Base-by-base conservation (phyloP, 2,888 invertebrate genomes). In the Andrena trimmerana region DNA sequence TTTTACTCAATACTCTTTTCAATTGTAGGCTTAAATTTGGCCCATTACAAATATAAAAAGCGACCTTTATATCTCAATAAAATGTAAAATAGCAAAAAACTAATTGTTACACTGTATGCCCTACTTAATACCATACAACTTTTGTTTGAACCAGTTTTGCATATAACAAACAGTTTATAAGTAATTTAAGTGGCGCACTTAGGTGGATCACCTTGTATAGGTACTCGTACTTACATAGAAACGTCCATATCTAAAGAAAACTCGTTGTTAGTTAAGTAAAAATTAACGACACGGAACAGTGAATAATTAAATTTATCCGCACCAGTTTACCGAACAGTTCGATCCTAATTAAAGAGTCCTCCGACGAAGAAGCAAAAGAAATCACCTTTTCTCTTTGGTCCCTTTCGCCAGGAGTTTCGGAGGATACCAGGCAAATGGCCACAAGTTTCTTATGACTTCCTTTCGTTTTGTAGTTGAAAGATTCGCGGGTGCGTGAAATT, bases 231-330 rank as follows among this genome's bases (percentile, higher is more conserved):
- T 42, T 42, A 16, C 5, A 16, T 16, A 2, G 0, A 52, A 7
- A 57, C 8, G 13, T 10, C 5, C 2, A 24, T 5, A 33, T 48
- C 48, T 16, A 20, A 73, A 69, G 57, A 48, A 52, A 66, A 50
- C 52, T 62, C 1, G 31, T 10, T 33, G 52, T 10, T 31, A 54
- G 31, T 54, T 57, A 68, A 77, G 72, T 48, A 36, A 57, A 36
- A 83, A 73, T 66, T 80, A 71, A 16, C 52, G 77, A 52, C 63
- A 62, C 62, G 66, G 75, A 86, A 86, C 57, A 59, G 31, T 4
- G 76, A 60, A 73, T 70, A 84, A 86, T 86, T 81, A 65, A 84
- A 81, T 67, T 68, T 57, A 27, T 65, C 70, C 7, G 4, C 48
- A 31, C 33, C 72, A 66, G 62, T 65, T 76, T 78, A 60, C 72